Conservation (phyloP, 2,797 vertebrate genomes). For the Masticophis lateralis region DNA sequence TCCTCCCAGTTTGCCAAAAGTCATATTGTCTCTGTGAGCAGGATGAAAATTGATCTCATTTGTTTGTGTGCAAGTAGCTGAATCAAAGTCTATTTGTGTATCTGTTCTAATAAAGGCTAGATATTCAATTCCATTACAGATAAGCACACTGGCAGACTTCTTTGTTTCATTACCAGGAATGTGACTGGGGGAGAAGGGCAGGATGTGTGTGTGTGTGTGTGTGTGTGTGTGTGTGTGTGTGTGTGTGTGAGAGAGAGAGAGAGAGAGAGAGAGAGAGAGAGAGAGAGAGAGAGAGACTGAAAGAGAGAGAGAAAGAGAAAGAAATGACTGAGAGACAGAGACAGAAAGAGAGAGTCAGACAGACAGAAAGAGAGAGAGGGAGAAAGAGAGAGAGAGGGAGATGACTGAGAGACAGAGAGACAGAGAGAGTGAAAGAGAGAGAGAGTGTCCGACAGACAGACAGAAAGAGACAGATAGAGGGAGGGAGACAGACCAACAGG, state of each 20-base stretch:
- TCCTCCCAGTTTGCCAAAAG: slow-evolving; percentile 31
- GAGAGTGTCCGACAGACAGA: too few species aligned
- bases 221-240: not conserved
- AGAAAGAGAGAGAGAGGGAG: not conserved
- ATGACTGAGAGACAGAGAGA: not conserved
- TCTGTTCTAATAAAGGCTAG: slow-evolving; percentile 47
- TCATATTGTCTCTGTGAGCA: slow-evolving; percentile 47
- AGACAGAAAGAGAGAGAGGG: too few species aligned
- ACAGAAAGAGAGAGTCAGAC: too few species aligned
- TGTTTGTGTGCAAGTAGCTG: slow-evolving; percentile 50
- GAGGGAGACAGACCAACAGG: not conserved
- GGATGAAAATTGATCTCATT: slow-evolving; percentile 60
- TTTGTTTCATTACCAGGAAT: slow-evolving; percentile 19
- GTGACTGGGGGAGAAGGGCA: not conserved
- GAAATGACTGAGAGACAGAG: not conserved
- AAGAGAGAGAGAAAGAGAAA: not conserved
- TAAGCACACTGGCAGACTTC: slow-evolving; percentile 21
- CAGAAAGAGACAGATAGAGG: not conserved
- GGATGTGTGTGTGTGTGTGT: not conserved
- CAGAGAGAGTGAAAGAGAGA: too few species aligned
- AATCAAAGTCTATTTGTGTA: slow-evolving; percentile 38
- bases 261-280: not conserved
- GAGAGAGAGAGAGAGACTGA: too few species aligned
- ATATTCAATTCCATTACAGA: slow-evolving; percentile 46
- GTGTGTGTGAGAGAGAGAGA: too few species aligned